Percentiles rank a stretch among this genome's conserved stretches.
These are phyloP conservation scores for Hydrozoanthus gracilis DNA, from an alignment of 92 coral and sea anemone genomes.

Conservation along the genomic window DNA sequence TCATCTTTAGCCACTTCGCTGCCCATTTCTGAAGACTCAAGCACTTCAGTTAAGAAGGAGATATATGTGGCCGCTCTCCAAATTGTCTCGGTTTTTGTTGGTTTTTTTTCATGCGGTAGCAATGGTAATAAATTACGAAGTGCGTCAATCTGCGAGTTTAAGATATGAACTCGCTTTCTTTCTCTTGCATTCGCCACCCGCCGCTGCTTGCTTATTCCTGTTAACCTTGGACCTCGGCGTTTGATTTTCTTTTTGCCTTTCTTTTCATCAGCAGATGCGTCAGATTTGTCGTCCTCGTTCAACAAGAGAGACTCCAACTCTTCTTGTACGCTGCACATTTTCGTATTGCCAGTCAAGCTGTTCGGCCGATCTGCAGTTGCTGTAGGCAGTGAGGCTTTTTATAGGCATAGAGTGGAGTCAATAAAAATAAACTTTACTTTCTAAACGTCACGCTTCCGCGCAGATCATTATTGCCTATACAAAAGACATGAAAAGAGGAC, in stretches of 20 bases:
- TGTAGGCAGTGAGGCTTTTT: constrained; percentile 53
- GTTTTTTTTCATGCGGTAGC: constrained; percentile 83
- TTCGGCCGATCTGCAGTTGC: constrained; percentile 34
- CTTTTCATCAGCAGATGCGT: constrained; percentile 46
- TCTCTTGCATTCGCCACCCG: constrained; percentile 89
- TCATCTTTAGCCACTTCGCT: constrained; percentile 36
- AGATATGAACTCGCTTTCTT: constrained; percentile 81
- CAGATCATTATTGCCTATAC: constrained; percentile 46
- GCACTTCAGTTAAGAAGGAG: constrained; percentile 46
- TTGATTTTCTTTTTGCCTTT: constrained; percentile 73
- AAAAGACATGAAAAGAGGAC: constrained; percentile 41
- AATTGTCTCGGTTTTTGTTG: constrained; percentile 82
- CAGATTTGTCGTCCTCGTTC: constrained; percentile 40
- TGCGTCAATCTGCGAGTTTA: constrained; percentile 83
- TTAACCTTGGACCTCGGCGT: constrained; percentile 84
- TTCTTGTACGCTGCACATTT: constrained; percentile 49
- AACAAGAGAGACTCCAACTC: constrained; percentile 44
- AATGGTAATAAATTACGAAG: constrained; percentile 75
- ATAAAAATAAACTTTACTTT: constrained; percentile 44
- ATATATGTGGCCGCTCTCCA: constrained; percentile 90
- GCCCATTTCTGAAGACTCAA: constrained; percentile 47
- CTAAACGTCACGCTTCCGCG: constrained; percentile 50
- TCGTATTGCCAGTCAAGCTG: constrained; percentile 16
- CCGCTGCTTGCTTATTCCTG: constrained; percentile 90
- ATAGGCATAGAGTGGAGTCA: constrained; percentile 45